A percentile compares a stretch with the other conserved stretches of the same genome.
Evolutionary conservation across 1,140 invertebrate genomes (phyloP).

Genomic region (Aphelenchoides fujianensis): DNA sequence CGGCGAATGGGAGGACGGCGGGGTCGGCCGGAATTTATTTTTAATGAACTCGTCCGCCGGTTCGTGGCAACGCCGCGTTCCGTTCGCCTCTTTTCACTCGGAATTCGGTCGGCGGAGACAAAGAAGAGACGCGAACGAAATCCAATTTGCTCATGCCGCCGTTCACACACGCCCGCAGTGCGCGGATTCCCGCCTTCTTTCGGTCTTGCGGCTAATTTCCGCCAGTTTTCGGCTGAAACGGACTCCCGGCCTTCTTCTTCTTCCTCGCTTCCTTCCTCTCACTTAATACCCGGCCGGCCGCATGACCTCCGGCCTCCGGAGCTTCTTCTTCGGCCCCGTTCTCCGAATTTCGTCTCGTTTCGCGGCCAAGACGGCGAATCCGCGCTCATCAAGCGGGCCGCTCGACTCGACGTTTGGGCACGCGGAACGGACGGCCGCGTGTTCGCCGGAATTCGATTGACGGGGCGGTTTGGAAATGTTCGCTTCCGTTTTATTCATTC

Average conservation of each 20-base stretch:
- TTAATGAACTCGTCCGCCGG: background rate
- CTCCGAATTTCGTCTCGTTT: background rate
- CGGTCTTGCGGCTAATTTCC: background rate
- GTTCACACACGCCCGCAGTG: too few relatives aligned
- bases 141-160: too few relatives aligned
- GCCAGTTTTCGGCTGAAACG: background rate
- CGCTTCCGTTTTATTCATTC: too few relatives aligned
- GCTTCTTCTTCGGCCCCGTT: too few relatives aligned
- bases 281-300: background rate
- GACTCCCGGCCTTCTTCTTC: background rate
- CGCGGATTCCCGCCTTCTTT: too few relatives aligned
- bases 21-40: background rate
- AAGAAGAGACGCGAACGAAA: too few relatives aligned
- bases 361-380: background rate
- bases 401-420: too few relatives aligned
- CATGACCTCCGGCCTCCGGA: background rate
- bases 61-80: constrained; percentile 2
- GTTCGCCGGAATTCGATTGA: too few relatives aligned
- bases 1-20: too few relatives aligned
- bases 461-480: too few relatives aligned
- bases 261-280: background rate
- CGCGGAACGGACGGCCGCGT: too few relatives aligned
- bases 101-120: background rate
- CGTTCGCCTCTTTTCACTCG: background rate
- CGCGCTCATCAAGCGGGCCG: background rate